Conservation (phyloP, 2,888 invertebrate genomes). For the Sisyra terminalis region DNA sequence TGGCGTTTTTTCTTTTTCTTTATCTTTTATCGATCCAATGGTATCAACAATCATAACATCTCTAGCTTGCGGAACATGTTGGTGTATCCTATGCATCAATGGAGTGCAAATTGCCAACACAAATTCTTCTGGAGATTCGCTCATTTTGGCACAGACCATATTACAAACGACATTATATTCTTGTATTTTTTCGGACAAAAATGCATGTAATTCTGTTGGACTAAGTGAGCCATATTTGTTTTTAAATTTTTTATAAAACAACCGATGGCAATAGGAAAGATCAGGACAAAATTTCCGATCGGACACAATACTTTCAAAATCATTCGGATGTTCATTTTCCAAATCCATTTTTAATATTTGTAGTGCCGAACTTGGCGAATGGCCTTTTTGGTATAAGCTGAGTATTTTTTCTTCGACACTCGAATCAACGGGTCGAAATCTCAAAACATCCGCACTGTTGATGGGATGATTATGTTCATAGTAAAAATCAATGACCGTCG, state of each 20-base stretch:
- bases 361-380: slow-evolving; percentile 2
- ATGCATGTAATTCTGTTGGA: not conserved
- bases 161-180: slow-evolving; percentile 2
- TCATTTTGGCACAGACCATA: not conserved
- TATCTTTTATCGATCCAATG: not conserved
- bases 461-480: slow-evolving; percentile 5
- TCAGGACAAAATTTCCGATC: slow-evolving; percentile 5
- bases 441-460: slow-evolving; percentile 1
- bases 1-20: not conserved
- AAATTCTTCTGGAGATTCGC: not conserved
- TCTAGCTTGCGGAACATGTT: not conserved
- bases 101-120: slow-evolving; percentile 3
- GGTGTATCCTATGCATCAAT: slow-evolving; percentile 1
- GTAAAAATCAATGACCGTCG: slow-evolving; percentile 4
- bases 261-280: slow-evolving; percentile 2
- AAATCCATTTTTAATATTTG: slow-evolving; percentile 3
- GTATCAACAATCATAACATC: slow-evolving; percentile 2
- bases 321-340: slow-evolving; percentile 2
- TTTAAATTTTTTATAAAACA: slow-evolving; percentile 6
- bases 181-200: not conserved
- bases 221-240: not conserved
- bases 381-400: not conserved
- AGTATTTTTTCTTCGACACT: slow-evolving; percentile 1
- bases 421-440: slow-evolving; percentile 1
- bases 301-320: not conserved